Conservation (phyloP, 1,140 invertebrate genomes). For the Bombus consobrinus region DNA sequence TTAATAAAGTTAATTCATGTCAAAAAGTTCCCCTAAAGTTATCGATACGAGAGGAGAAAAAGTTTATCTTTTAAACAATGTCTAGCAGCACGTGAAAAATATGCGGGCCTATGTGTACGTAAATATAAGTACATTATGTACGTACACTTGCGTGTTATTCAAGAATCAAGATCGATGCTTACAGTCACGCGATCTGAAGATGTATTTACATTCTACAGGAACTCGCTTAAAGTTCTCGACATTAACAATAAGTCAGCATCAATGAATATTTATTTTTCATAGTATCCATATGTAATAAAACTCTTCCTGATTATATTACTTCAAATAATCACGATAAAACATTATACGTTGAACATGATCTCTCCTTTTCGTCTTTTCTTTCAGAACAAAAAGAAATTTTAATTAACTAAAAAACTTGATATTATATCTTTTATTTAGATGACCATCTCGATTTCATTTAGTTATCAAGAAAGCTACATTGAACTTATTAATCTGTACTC, state of each 20-base stretch:
- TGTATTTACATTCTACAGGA: slow-evolving; percentile 9
- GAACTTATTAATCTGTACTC: background rate
- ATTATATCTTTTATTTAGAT: background rate
- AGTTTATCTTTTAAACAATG: background rate
- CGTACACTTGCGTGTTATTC: slow-evolving; percentile 29
- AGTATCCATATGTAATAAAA: background rate
- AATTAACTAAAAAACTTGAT: too few species aligned
- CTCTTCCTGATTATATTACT: background rate
- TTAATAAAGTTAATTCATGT: background rate
- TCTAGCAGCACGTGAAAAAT: background rate
- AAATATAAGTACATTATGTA: background rate
- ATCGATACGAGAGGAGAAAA: background rate
- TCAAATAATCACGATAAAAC: background rate
- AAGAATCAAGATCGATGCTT: slow-evolving; percentile 45
- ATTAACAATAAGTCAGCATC: background rate
- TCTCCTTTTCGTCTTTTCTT: background rate
- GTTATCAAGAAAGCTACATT: background rate
- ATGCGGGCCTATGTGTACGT: background rate
- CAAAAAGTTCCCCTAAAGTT: background rate
- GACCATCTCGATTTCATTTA: background rate
- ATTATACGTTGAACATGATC: background rate
- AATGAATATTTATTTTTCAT: background rate
- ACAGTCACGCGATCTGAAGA: slow-evolving; percentile 43
- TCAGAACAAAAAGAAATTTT: too few species aligned
- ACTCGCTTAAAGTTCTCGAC: background rate